Base-by-base conservation (phyloP, 2,113 vertebrate species). In the Ictalurus punctatus region DNA sequence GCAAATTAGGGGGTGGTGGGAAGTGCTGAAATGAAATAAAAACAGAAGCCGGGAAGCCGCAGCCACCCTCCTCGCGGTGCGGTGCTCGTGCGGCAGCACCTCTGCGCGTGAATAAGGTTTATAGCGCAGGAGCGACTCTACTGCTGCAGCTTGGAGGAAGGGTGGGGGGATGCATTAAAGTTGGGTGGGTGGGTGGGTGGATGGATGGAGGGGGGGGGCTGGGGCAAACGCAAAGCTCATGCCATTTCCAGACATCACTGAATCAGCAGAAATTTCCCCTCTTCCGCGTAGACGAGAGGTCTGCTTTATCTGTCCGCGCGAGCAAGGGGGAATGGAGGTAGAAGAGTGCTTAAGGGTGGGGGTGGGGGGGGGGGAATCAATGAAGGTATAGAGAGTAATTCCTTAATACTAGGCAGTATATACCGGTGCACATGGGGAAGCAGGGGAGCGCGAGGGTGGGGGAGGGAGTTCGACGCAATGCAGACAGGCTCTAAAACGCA, bases 191-290 rank as follows among this genome's bases (percentile, higher is more conserved):
- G 81, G 81, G 8, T 82, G 79, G 85, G 59, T 65, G 78, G 54
- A 61, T 17, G n/a, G 56, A 30, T n/a, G 10, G 27, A 27, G 52
- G 73, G 79, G 80, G 65, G 37, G 95, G 95, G 95, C 40, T 40
- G 95, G 92, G 92, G 95, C 93, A 87, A 93, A 93, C 93, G 94
- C 95, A 92, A 95, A 95, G 95, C 94, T 86, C 95, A 94, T 96
- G 95, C 96, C 97, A 97, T 97, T 97, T 96, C 96, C 96, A 95
- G 96, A 95, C 96, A 96, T 96, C 96, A 97, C 97, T 96, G 96
- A 95, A 96, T 98, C 97, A 98, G 97, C 98, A 97, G 94, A 97
- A 98, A 97, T 95, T 92, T 92, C 76, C 80, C 89, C 94, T 95
- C 93, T 93, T 90, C 87, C 92, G 94, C 94, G 95, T 91, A 91